These are phyloP conservation scores for Thamnophis elegans DNA, from an alignment of 2,797 vertebrate species.

Conservation along the genomic window DNA sequence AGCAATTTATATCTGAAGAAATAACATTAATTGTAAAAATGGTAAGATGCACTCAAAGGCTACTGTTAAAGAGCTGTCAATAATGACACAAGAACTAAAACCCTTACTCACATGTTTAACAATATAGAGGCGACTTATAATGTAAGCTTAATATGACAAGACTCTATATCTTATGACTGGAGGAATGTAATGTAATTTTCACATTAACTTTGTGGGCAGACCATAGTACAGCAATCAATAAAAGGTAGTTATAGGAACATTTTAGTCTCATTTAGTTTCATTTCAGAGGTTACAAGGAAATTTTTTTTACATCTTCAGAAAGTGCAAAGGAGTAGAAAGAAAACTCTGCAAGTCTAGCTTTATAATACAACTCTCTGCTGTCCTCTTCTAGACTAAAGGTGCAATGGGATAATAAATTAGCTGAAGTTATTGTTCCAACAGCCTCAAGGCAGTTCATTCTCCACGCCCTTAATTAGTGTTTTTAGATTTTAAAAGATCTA, in stretches of 20 bases:
- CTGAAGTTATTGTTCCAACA: background rate
- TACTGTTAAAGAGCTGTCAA: background rate
- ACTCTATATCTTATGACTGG: background rate
- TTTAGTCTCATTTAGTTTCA: background rate
- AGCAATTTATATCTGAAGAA: background rate
- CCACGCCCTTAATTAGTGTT: background rate
- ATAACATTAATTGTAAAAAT: background rate
- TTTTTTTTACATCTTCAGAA: background rate
- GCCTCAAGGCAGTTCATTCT: background rate
- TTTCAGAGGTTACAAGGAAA: background rate
- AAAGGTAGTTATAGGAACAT: background rate
- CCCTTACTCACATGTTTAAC: background rate
- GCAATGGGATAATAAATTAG: background rate
- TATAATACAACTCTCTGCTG: background rate
- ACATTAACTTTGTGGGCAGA: background rate
- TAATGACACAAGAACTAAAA: background rate
- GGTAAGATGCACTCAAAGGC: background rate
- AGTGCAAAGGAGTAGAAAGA: background rate
- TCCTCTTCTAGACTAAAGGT: background rate
- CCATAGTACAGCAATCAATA: background rate
- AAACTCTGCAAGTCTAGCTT: background rate
- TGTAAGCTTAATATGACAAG: background rate
- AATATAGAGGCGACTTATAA: background rate
- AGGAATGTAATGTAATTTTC: background rate
- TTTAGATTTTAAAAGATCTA: background rate